These are phyloP conservation scores for Alligator sinensis DNA, from an alignment of 2,113 vertebrate genomes.

Conservation along the genomic window DNA sequence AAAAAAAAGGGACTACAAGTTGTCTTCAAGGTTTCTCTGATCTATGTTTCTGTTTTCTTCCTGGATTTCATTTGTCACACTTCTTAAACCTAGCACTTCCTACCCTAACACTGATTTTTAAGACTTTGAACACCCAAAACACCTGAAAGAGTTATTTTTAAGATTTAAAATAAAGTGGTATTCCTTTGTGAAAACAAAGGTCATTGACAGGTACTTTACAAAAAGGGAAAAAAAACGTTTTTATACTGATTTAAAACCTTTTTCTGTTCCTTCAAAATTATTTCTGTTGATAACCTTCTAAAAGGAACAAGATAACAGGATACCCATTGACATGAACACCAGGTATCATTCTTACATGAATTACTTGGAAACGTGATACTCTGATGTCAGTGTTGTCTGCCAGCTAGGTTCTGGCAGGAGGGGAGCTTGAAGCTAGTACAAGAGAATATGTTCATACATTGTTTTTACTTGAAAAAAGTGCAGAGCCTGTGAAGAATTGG, in stretches of 20 bases:
- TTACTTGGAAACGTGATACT: not conserved
- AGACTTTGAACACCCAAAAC: too few species aligned
- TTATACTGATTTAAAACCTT: not conserved
- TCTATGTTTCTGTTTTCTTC: not conserved
- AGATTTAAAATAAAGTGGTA: not conserved
- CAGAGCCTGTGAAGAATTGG: not conserved
- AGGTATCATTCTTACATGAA: not conserved
- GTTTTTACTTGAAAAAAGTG: not conserved
- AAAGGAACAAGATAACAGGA: accelerated
- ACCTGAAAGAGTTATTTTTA: not conserved
- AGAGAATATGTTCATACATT: not conserved
- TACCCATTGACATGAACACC: too few species aligned
- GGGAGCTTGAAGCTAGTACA: not conserved
- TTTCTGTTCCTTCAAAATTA: not conserved
- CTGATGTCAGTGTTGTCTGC: not conserved
- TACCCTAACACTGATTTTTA: not conserved
- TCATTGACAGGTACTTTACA: not conserved
- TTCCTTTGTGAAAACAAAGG: not conserved
- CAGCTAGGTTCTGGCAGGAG: not conserved
- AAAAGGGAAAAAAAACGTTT: not conserved
- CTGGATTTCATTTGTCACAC: not conserved
- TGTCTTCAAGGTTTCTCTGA: not conserved
- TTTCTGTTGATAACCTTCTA: too few species aligned
- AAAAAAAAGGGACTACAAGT: too few species aligned
- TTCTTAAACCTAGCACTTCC: not conserved